These are phyloP conservation scores for Cyrtorhinus lividipennis DNA, from an alignment of 1,140 invertebrate species.

Conservation along the genomic window DNA sequence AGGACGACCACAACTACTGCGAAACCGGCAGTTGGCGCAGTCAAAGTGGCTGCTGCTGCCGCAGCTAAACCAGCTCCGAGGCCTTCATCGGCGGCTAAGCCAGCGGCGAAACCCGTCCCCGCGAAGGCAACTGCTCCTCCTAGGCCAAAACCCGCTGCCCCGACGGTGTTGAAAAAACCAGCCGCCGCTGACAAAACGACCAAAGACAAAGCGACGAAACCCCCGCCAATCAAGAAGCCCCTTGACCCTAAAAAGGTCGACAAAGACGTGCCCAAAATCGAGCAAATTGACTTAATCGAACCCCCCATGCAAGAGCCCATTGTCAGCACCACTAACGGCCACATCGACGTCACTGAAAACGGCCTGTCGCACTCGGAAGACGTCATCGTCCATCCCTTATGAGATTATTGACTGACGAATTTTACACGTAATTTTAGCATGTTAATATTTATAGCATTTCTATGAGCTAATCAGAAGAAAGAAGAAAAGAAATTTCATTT, in stretches of 20 bases:
- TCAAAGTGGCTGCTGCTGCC: too few relatives aligned
- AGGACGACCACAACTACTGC: too few relatives aligned
- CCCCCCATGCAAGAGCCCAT: conserved; percentile 14
- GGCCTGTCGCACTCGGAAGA: neutral
- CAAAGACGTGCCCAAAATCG: conserved; percentile 10
- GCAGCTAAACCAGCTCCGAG: too few relatives aligned
- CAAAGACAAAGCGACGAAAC: neutral
- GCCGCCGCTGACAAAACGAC: neutral
- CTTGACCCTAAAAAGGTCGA: conserved; percentile 18
- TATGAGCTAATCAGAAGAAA: too few relatives aligned
- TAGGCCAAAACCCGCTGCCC: too few relatives aligned
- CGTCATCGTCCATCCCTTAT: neutral
- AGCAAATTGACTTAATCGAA: conserved; percentile 9
- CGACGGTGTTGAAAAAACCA: conserved; percentile 18
- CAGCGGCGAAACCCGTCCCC: conserved; percentile 5
- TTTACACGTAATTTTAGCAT: neutral
- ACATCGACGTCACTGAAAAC: conserved; percentile 17
- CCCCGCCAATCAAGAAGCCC: conserved; percentile 9
- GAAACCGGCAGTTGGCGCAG: too few relatives aligned
- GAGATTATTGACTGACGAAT: neutral
- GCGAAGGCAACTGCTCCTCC: neutral
- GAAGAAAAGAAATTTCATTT: conserved; percentile 13
- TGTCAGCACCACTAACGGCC: conserved; percentile 20
- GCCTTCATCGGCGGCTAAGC: neutral
- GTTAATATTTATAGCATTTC: neutral